Base-by-base conservation (phyloP, 23 tunicate species). In the Ciona savignyi region DNA sequence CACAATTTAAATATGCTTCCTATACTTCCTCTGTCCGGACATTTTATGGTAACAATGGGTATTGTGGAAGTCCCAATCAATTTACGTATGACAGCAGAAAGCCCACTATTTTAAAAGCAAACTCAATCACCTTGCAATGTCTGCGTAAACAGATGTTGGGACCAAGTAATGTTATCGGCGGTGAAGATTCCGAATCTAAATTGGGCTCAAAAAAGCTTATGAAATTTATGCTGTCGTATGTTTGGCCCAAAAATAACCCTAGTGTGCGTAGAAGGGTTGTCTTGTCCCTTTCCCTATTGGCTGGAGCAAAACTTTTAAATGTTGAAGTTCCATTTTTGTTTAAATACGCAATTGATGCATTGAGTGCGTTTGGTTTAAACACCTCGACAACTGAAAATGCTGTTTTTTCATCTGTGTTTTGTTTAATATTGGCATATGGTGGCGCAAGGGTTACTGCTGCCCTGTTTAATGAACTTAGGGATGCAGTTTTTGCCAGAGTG, bases 401-500 rank as follows among this genome's bases (percentile, higher is more conserved):
- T 6, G 91, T 62, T 9, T 91, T 84, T 65, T 64, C 97, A 4
- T 67, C 97, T 3, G 77, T 73, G 15, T 73, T 83, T 61, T 82
- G 65, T 61, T 70, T 82, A 3, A 76, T 82, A 34, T 19, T 63
- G 23, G 67, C 67, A 63, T 63, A 91, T 34, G 97, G 97, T 21
- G 74, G 71, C 23, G 91, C 86, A 0, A 42, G 97, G 30, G 78
- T 78, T 6, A 76, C 90, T 35, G 80, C 97, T 1, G 65, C 74
- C 1, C 70, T 91, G 2, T 91, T 74, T 74, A 80, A 67, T 63
- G 97, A 91, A 66, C 72, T 91, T 23, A 71, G 97, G 1, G 97
- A 91, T 68, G 97, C 97, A 23, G 74, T 91, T 32, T 94, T 94
- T 56, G 99, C 99, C 20, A 78, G 49, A 24, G 99, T 94, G 15